A percentile compares a stretch with the other conserved stretches of the same genome.
Conservation (phyloP, 2,888 invertebrate genomes). For the Idaea aversata region DNA sequence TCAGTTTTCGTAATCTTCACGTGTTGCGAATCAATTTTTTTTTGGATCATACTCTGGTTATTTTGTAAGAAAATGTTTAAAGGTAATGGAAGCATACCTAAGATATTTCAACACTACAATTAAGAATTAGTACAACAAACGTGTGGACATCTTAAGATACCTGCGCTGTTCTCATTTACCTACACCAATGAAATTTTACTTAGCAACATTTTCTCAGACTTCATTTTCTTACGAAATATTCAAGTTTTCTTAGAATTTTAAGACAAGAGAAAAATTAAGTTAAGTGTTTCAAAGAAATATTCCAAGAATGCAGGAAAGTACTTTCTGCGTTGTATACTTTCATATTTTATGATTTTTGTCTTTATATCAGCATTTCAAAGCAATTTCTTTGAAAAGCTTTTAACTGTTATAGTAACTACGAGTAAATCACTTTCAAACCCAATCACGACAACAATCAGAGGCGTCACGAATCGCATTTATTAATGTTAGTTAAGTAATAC, state of each 20-base stretch:
- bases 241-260: background rate
- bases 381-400: constrained; percentile 2
- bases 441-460: background rate
- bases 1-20: constrained; percentile 30
- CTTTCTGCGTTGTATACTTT: background rate
- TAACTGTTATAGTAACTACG: background rate
- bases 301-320: too few relatives aligned
- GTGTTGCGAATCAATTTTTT: constrained; percentile 3
- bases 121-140: background rate
- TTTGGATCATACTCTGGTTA: background rate
- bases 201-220: background rate
- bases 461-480: background rate
- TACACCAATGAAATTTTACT: background rate
- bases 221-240: background rate
- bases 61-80: background rate
- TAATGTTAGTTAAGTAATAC: constrained; percentile 3
- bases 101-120: background rate
- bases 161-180: background rate
- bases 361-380: background rate
- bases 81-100: background rate
- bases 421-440: background rate
- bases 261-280: background rate
- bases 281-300: too few relatives aligned
- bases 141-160: background rate
- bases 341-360: background rate